These are phyloP conservation scores for Ctenosaura bakeri DNA, from an alignment of 2,797 vertebrate species.

Conservation along the genomic window DNA sequence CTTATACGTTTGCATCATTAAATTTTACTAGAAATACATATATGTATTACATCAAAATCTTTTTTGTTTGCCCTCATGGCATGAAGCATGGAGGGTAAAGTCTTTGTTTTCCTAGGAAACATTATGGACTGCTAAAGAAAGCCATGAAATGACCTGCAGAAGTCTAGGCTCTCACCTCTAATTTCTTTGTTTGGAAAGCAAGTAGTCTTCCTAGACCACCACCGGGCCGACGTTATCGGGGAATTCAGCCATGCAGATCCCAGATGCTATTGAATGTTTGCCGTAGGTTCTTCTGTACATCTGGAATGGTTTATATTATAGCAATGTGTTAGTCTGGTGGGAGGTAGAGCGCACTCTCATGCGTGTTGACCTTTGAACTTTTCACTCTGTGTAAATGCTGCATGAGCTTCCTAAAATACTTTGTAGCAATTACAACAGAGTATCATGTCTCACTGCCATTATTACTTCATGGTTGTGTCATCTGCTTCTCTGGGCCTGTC, in stretches of 20 bases:
- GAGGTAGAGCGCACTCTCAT: neutral
- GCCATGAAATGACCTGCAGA: slow-evolving; percentile 45
- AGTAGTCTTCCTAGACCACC: slow-evolving; percentile 62
- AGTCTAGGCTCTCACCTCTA: slow-evolving; percentile 53
- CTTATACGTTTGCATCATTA: slow-evolving; percentile 60
- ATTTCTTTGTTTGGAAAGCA: slow-evolving; percentile 57
- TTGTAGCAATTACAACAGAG: neutral
- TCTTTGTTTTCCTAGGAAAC: slow-evolving; percentile 56
- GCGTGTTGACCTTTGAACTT: neutral
- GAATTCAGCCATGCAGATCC: slow-evolving; percentile 31
- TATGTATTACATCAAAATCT: slow-evolving; percentile 41
- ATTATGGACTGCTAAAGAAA: slow-evolving; percentile 43
- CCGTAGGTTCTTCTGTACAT: neutral
- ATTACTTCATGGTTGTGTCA: slow-evolving; percentile 2
- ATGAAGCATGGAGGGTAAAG: slow-evolving; percentile 52
- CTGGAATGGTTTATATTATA: slow-evolving; percentile 60
- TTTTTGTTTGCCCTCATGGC: slow-evolving; percentile 13
- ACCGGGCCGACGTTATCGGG: neutral
- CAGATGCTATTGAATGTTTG: neutral
- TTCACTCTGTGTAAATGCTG: rapidly evolving
- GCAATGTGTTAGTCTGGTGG: neutral
- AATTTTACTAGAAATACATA: slow-evolving; percentile 53
- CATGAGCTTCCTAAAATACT: rapidly evolving
- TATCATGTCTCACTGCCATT: neutral
- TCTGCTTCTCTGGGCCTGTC: slow-evolving; percentile 1